Evolutionary conservation across 2,888 invertebrate species (phyloP).

Genomic region (Teleiodes luculella): DNA sequence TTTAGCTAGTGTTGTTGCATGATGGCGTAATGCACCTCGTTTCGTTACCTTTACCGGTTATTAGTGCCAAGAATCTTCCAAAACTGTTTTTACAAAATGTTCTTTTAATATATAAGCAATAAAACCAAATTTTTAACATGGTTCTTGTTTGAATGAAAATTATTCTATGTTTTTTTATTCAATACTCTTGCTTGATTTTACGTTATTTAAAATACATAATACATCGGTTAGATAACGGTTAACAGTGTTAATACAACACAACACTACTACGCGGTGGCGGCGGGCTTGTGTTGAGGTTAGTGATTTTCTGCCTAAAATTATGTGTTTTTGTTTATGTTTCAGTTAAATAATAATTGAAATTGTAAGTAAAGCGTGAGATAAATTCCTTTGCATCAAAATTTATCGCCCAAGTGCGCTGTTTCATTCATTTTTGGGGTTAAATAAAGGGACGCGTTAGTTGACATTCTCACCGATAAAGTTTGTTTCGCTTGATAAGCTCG

Average conservation of each 20-base stretch:
- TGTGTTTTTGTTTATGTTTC: slow-evolving; percentile 40
- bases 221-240: too few relatives aligned
- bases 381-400: slow-evolving; percentile 19
- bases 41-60: background rate
- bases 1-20: background rate
- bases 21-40: too few relatives aligned
- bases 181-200: too few relatives aligned
- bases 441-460: slow-evolving; percentile 65
- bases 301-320: slow-evolving; percentile 46
- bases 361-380: slow-evolving; percentile 12
- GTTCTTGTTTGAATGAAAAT: too few relatives aligned
- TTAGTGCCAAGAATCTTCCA: too few relatives aligned
- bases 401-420: slow-evolving; percentile 28
- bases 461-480: slow-evolving; percentile 50
- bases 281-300: slow-evolving; percentile 68
- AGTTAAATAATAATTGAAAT: slow-evolving; percentile 22
- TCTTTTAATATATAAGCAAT: too few relatives aligned
- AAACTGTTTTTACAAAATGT: background rate
- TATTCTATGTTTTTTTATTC: too few relatives aligned
- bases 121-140: too few relatives aligned
- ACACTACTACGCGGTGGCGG: slow-evolving; percentile 60
- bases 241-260: slow-evolving; percentile 20
- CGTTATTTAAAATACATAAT: too few relatives aligned
- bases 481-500: slow-evolving; percentile 43
- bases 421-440: slow-evolving; percentile 54